A percentile compares a stretch with the other conserved stretches of the same genome.
Evolutionary conservation across 1,140 invertebrate species (phyloP).

Genomic region (Neodiprion lecontei): DNA sequence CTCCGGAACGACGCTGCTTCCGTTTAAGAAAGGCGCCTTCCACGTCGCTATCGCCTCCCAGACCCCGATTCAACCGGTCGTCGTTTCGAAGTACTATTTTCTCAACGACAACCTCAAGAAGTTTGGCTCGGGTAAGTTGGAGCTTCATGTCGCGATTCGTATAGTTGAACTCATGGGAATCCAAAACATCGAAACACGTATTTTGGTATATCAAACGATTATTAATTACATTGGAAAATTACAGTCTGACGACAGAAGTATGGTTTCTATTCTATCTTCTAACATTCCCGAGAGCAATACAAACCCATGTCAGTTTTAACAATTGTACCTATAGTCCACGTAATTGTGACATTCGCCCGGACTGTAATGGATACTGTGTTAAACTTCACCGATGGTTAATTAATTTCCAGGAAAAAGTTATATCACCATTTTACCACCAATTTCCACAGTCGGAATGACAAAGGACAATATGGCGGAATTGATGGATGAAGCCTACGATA

Average conservation of each 20-base stretch:
- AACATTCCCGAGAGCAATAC: no score
- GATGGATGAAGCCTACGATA: slow-evolving; percentile 68
- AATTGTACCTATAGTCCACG: background rate
- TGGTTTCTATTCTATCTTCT: no score
- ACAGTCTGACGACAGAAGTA: no score
- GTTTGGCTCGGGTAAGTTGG: slow-evolving; percentile 74
- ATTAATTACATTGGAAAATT: background rate
- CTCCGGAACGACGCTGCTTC: slow-evolving; percentile 70
- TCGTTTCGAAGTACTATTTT: slow-evolving; percentile 89
- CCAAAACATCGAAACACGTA: background rate
- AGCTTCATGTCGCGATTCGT: background rate
- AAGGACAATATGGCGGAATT: slow-evolving; percentile 71
- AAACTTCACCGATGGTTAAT: background rate
- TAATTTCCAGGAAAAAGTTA: slow-evolving; percentile 67
- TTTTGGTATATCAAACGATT: background rate
- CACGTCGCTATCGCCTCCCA: slow-evolving; percentile 86
- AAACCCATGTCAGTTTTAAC: no score
- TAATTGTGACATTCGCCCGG: background rate
- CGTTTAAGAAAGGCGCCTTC: slow-evolving; percentile 94
- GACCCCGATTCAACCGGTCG: slow-evolving; percentile 86
- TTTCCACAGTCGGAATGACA: slow-evolving; percentile 68
- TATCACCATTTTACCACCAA: slow-evolving; percentile 75
- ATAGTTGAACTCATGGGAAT: background rate
- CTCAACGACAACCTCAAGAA: slow-evolving; percentile 74
- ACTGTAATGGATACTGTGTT: background rate